Evolutionary conservation across 2,888 invertebrate genomes (phyloP).

Genomic region (Chrysopilus asiliformis): DNA sequence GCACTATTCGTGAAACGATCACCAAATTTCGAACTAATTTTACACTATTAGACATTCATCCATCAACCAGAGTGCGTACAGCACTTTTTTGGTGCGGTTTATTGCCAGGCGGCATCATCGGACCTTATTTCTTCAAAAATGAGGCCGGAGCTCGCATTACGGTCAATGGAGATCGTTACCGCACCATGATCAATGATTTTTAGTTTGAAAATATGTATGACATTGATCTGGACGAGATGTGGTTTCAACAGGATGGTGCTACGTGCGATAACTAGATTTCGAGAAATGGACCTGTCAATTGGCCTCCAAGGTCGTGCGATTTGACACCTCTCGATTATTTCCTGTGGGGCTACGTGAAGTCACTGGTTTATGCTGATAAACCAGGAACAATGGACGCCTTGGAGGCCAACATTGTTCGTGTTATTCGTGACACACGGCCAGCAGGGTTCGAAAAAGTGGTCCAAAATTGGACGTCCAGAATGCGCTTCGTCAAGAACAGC

Average conservation of each 20-base stretch:
- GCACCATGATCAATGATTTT: no score
- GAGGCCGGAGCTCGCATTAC: no score
- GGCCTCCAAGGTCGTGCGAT: neutral
- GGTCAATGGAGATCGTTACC: no score
- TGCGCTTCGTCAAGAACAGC: neutral
- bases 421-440: neutral
- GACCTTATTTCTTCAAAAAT: no score
- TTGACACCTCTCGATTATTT: neutral
- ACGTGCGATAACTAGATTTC: neutral
- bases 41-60: no score
- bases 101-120: no score
- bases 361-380: neutral
- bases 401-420: neutral
- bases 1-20: no score
- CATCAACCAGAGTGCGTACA: no score
- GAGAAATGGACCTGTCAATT: neutral
- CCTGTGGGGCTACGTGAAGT: conserved; percentile 2
- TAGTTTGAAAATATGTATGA: no score
- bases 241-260: neutral
- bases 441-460: no score
- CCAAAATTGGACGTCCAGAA: conserved; percentile 1
- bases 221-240: neutral
- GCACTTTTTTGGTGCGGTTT: no score
- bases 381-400: neutral
- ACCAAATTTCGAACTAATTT: no score